A percentile compares a stretch with the other conserved stretches of the same genome.
These are phyloP conservation scores for Morone chrysops DNA, from an alignment of 2,113 vertebrate species.

Conservation along the genomic window DNA sequence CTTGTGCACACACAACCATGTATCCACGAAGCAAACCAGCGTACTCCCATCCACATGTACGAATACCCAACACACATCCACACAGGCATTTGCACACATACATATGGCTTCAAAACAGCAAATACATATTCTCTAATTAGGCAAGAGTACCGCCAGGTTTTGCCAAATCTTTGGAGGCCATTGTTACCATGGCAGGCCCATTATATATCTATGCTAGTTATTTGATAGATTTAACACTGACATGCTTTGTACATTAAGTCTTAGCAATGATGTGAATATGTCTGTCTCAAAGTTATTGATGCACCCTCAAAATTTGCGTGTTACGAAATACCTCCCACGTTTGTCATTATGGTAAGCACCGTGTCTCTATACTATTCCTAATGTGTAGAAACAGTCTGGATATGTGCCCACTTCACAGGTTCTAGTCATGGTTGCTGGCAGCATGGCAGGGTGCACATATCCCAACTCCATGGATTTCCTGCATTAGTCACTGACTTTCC, in stretches of 20 bases:
- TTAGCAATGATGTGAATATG: background rate
- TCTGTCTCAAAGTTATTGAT: background rate
- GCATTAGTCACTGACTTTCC: background rate
- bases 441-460: background rate
- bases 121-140: conserved; percentile 9
- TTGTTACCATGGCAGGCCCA: background rate
- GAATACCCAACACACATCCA: background rate
- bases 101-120: conserved; percentile 11
- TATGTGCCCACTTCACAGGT: conserved; percentile 3
- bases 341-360: background rate
- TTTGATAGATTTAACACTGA: conserved; percentile 7
- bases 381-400: background rate
- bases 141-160: background rate
- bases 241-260: background rate
- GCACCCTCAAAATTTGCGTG: background rate
- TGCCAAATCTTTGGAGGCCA: background rate
- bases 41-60: background rate
- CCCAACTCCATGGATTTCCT: background rate
- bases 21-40: background rate
- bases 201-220: background rate
- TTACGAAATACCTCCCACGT: background rate
- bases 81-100: background rate
- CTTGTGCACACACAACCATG: conserved; percentile 4
- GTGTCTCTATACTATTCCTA: background rate
- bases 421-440: conserved; percentile 12